A percentile compares a stretch with the other conserved stretches of the same genome.
Conservation (phyloP, 1,140 invertebrate species). For the Venturia canescens region DNA sequence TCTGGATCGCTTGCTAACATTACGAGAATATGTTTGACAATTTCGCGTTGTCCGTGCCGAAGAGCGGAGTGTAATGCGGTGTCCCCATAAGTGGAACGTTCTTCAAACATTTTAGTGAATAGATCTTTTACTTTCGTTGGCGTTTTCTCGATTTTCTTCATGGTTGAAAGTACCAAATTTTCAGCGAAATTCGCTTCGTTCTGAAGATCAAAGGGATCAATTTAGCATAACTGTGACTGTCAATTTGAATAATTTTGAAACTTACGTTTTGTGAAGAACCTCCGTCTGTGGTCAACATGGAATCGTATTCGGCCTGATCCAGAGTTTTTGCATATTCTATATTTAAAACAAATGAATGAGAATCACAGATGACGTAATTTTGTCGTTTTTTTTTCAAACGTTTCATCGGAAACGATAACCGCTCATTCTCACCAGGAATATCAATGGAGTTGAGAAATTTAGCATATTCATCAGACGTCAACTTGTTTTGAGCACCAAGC, state of each 20-base stretch:
- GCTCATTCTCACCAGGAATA: not conserved
- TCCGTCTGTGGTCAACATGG: conserved; percentile 49
- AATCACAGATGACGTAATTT: not conserved
- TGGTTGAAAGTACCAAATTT: conserved; percentile 55
- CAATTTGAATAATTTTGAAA: not conserved
- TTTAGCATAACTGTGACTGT: not conserved
- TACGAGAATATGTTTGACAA: conserved; percentile 62
- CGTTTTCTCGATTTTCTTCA: conserved; percentile 47
- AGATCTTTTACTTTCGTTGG: conserved; percentile 46
- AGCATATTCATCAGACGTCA: conserved; percentile 39
- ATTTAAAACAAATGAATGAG: conserved; percentile 24
- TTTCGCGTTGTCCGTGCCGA: conserved; percentile 62
- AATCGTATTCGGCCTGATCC: not conserved
- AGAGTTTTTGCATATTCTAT: conserved; percentile 22
- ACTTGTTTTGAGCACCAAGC: conserved; percentile 33
- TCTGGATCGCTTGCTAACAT: conserved; percentile 60
- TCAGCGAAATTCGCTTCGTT: conserved; percentile 58
- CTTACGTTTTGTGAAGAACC: conserved; percentile 45
- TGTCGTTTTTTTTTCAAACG: not conserved
- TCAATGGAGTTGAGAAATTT: conserved; percentile 45
- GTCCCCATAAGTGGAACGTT: conserved; percentile 66
- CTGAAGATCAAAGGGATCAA: not conserved
- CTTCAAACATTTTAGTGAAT: conserved; percentile 59
- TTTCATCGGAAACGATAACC: no score
- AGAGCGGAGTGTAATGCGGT: conserved; percentile 69